These are phyloP conservation scores for Bothrops jararaca DNA, from an alignment of 2,113 vertebrate genomes.

Conservation along the genomic window DNA sequence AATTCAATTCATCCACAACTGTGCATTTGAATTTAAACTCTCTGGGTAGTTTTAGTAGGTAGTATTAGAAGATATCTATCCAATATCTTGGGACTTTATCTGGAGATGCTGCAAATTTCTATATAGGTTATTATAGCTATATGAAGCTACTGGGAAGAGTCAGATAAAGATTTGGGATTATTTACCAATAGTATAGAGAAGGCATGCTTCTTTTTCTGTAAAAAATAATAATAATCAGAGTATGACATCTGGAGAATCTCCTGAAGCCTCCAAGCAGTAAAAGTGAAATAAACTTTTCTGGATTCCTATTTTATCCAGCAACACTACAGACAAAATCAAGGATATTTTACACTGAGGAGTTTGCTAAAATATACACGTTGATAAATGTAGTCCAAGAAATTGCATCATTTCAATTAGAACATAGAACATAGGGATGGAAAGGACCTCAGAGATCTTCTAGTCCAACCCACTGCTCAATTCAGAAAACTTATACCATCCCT, in stretches of 20 bases:
- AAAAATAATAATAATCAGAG: background rate
- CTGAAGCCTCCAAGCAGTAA: background rate
- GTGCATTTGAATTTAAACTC: background rate
- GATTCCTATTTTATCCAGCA: background rate
- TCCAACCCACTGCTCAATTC: background rate
- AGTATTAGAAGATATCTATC: background rate
- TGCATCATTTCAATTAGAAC: background rate
- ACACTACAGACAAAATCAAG: background rate
- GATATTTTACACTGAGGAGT: background rate
- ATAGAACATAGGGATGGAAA: background rate
- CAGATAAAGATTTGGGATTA: background rate
- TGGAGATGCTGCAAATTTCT: background rate
- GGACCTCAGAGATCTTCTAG: background rate
- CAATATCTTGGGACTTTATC: background rate
- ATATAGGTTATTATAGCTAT: background rate
- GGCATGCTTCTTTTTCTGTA: background rate
- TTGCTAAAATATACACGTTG: background rate
- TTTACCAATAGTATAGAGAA: background rate
- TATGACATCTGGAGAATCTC: background rate
- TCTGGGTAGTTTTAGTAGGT: background rate
- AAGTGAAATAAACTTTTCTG: background rate
- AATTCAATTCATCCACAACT: background rate
- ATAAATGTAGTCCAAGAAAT: background rate
- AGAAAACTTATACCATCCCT: background rate
- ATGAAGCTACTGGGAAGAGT: background rate